phyloP scores from a whole-genome alignment of 2,797 vertebrate genomes.

The Pseudocheirus occidentalis region DNA sequence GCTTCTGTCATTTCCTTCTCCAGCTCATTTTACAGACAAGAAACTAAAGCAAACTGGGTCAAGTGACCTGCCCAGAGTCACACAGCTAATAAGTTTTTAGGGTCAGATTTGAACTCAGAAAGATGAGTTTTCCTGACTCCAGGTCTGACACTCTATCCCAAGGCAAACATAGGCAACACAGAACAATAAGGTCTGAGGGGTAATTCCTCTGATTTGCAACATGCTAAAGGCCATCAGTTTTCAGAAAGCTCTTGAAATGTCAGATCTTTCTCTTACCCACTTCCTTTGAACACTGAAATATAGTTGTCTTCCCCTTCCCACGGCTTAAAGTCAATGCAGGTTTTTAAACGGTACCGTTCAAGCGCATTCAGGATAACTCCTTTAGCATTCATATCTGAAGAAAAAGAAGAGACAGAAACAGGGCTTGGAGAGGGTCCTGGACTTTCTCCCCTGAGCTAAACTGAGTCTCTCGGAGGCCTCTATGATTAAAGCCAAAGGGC shows the following conservation, averaged over 20 bases:
- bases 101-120: background rate
- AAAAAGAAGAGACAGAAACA: slow-evolving; percentile 58
- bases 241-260: slow-evolving; percentile 17
- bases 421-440: too few species aligned
- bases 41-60: background rate
- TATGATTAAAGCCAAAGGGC: background rate
- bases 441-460: background rate
- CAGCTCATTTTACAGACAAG: background rate
- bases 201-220: background rate
- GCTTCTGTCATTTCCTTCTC: background rate
- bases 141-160: background rate
- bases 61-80: background rate
- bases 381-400: slow-evolving; percentile 94
- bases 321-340: slow-evolving; percentile 95
- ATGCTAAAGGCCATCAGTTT: background rate
- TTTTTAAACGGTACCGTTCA: slow-evolving; percentile 95
- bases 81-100: background rate
- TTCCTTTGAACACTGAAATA: slow-evolving; percentile 93
- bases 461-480: background rate
- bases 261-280: slow-evolving; percentile 86
- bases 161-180: background rate
- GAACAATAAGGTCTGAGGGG: background rate
- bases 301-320: slow-evolving; percentile 95
- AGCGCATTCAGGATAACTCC: slow-evolving; percentile 95
- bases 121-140: background rate